Evolutionary conservation across 1,140 invertebrate genomes (phyloP).

Genomic region (Ooceraea biroi): DNA sequence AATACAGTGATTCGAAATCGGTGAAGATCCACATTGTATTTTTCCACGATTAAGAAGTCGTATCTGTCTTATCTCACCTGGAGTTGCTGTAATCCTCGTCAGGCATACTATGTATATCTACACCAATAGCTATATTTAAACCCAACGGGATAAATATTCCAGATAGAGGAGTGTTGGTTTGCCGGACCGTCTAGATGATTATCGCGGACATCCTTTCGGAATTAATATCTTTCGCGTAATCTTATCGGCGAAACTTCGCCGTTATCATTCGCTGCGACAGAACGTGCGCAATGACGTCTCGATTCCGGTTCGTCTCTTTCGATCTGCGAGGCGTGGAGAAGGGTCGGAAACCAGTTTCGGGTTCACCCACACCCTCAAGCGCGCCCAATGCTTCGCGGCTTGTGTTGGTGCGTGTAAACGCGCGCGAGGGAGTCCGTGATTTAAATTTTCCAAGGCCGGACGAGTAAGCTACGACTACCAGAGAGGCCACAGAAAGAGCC

Average conservation of each 20-base stretch:
- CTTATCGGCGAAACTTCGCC: conserved; percentile 16
- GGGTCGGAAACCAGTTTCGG: conserved; percentile 71
- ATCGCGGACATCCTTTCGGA: background rate
- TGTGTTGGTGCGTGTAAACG: background rate
- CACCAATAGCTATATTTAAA: conserved; percentile 2
- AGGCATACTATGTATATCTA: background rate
- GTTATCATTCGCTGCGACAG: conserved; percentile 32
- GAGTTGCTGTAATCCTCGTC: background rate
- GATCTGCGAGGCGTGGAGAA: conserved; percentile 19
- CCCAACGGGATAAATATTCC: background rate
- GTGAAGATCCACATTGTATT: background rate
- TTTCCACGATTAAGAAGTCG: background rate
- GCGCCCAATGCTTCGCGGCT: background rate
- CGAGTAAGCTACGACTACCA: conserved; percentile 9
- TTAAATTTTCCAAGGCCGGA: conserved; percentile 77
- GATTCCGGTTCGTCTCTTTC: conserved; percentile 37
- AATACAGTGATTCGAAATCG: no score
- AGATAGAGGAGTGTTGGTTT: conserved; percentile 5
- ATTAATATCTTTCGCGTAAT: conserved; percentile 30
- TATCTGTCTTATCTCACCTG: background rate
- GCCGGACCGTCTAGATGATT: conserved; percentile 13
- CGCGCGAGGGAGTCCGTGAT: conserved; percentile 43
- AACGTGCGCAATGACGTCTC: conserved; percentile 36
- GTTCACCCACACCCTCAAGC: conserved; percentile 73
- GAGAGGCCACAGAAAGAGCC: conserved; percentile 36